Evolutionary conservation across 2,888 invertebrate species (phyloP), one percentile per base, ranked within the genome.

Genomic region (Noctua janthina): DNA sequence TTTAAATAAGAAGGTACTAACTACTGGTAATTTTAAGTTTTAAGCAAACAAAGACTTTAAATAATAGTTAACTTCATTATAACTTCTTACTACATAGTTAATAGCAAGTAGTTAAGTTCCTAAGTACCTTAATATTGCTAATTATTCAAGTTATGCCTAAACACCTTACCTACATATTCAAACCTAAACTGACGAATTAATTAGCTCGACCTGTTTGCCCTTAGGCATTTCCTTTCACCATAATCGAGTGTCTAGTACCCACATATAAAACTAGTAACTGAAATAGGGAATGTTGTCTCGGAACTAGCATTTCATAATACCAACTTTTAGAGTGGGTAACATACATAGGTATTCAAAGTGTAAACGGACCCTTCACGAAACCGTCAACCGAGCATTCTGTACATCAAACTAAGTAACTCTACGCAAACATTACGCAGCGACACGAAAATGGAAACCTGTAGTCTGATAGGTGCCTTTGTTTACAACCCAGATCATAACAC

Each of bases 201-300:
- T 78, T 43, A 13, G 43, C 35, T 70, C 49, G 51, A 83, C 84
- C 73, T 66, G 68, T 75, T 79, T 76, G 71, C 78, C 83, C 66
- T 86, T 75, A 74, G 13, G 66, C 62, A 64, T 71, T 87, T 70
- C 69, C 77, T 86, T 85, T 81, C 85, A 74, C 64, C 75, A 79
- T 81, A 72, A 67, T 78, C 69, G 49, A 80, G 73, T 73, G 3
- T 74, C 67, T 67, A 29, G 54, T 74, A 76, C 54, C 69, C 67
- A 72, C 43, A 15, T 69, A 70, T 69, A 29, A 74, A 75, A 82
- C 80, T 67, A 66, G 76, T 69, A 78, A 70, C 79, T 67, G 59
- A 69, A 56, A 72, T 79, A 82, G 79, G 69, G 86, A 89, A 84
- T 87, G 84, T 88, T 80, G 81, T 79, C 73, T 81, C 79, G 59